phyloP scores from a whole-genome alignment of 2,888 invertebrate genomes.

The Melanostoma scalare region DNA sequence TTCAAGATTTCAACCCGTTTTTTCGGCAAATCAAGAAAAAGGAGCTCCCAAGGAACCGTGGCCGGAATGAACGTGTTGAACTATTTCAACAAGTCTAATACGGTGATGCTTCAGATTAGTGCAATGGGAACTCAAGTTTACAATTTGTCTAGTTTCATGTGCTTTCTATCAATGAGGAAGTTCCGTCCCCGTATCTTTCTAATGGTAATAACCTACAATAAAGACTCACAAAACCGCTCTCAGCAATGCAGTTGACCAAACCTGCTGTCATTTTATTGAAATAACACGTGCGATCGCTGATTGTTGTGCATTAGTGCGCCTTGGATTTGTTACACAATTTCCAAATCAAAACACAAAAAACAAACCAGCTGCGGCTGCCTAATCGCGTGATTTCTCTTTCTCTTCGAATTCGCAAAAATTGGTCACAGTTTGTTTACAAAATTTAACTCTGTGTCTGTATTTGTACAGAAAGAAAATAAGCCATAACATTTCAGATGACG shows the following conservation, averaged over 20 bases:
- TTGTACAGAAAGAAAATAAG: slow-evolving; percentile 21
- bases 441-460: too few species aligned
- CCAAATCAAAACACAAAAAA: slow-evolving; percentile 15
- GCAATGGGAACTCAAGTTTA: too few species aligned
- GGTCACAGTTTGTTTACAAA: slow-evolving; percentile 30
- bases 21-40: too few species aligned
- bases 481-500: slow-evolving; percentile 12
- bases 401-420: slow-evolving; percentile 28
- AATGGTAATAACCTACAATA: neutral
- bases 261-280: slow-evolving; percentile 20
- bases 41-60: too few species aligned
- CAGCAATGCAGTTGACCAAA: neutral
- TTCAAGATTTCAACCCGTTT: too few species aligned
- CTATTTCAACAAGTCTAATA: too few species aligned
- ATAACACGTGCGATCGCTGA: slow-evolving; percentile 18
- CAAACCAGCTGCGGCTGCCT: too few species aligned
- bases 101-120: too few species aligned
- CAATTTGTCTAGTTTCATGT: too few species aligned
- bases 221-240: slow-evolving; percentile 17
- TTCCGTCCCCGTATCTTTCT: neutral
- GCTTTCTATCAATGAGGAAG: slow-evolving; percentile 1
- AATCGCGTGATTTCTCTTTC: slow-evolving; percentile 54
- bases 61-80: too few species aligned
- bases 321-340: slow-evolving; percentile 48
- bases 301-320: neutral